These are phyloP conservation scores for Synanthedon vespiformis DNA, from an alignment of 2,888 invertebrate genomes.

Conservation along the genomic window DNA sequence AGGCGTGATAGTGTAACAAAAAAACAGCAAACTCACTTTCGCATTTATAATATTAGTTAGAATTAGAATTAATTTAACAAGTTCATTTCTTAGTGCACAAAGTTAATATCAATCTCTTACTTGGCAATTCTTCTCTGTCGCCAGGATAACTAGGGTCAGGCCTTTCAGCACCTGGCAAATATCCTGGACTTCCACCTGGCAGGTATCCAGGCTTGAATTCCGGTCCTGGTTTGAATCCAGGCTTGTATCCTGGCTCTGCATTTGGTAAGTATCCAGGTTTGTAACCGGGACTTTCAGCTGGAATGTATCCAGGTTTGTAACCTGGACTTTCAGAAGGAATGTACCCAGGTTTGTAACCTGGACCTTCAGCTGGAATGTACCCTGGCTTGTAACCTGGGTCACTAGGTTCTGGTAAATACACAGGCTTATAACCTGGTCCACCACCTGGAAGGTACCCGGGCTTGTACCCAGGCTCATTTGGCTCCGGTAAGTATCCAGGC, in stretches of 20 bases:
- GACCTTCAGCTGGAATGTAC: conserved; percentile 15
- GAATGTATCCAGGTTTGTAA: conserved; percentile 1
- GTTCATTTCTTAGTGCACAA: too few relatives aligned
- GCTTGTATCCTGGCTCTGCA: conserved; percentile 5
- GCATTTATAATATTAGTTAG: too few relatives aligned
- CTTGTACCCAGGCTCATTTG: conserved; percentile 12
- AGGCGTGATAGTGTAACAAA: too few relatives aligned
- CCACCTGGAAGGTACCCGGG: conserved; percentile 8
- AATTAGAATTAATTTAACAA: too few relatives aligned
- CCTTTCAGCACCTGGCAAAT: conserved; percentile 2
- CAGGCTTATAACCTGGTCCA: conserved; percentile 11
- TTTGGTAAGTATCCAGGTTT: conserved; percentile 7
- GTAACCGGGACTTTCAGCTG: not conserved
- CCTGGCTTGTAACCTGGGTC: conserved; percentile 13
- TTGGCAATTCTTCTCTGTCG: conserved; percentile 27
- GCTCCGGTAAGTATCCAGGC: conserved; percentile 5
- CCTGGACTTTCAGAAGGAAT: not conserved
- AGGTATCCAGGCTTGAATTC: conserved; percentile 8
- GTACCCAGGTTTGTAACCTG: conserved; percentile 3
- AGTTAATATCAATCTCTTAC: conserved; percentile 21
- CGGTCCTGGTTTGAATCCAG: too few relatives aligned
- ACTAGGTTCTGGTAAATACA: conserved; percentile 6
- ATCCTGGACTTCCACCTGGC: conserved; percentile 5
- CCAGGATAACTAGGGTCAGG: conserved; percentile 19
- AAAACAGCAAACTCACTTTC: too few relatives aligned